Evolutionary conservation across 2,113 vertebrate species (phyloP), one percentile per base, ranked within the genome.

Genomic region (Stegostoma tigrinum): DNA sequence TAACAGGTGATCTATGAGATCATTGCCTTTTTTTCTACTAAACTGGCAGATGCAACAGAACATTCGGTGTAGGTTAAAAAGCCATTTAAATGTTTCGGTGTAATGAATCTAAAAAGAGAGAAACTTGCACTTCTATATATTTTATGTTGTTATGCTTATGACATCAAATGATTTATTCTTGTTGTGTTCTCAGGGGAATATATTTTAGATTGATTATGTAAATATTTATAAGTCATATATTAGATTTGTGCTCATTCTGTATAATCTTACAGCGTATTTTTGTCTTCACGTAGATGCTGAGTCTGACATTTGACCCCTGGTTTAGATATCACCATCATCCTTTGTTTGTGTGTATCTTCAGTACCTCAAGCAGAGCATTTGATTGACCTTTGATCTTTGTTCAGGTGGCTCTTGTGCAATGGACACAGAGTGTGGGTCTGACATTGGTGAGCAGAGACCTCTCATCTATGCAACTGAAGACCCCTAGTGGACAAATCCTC

Each of bases 381-480:
- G 78, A 94, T 80, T 97, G 86, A 96, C 48, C 19, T 95, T 95
- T 96, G 83, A 86, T 87, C 64, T 85, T 17, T 96, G 91, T 96
- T 96, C 97, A 99, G 98, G 98, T 99, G 96, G 98, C 99, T 61
- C 97, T 99, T 96, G 99, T 99, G 95, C 98, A 97, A 21, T 99
- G 99, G 99, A 99, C 99, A 0, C 98, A 99, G 97, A 99, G 99
- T 34, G 98, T 99, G 0, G 99, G 99, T 52, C 98, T 99, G 96
- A 99, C 99, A 38, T 98, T 99, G 96, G 98, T 99, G 95, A 99
- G 96, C 98, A 98, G 99, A 96, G 99, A 99, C 97, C 97, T 99
- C 96, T 98, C 97, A 67, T 99, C 98, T 3, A 98, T 99, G 98
- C 99, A 99, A 96, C 98, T 99, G 97, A 98, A 98, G 98, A 98